Percentiles rank a stretch among this genome's conserved stretches.
phyloP scores from a whole-genome alignment of 2,888 invertebrate species.

The Chalcis sispes region DNA sequence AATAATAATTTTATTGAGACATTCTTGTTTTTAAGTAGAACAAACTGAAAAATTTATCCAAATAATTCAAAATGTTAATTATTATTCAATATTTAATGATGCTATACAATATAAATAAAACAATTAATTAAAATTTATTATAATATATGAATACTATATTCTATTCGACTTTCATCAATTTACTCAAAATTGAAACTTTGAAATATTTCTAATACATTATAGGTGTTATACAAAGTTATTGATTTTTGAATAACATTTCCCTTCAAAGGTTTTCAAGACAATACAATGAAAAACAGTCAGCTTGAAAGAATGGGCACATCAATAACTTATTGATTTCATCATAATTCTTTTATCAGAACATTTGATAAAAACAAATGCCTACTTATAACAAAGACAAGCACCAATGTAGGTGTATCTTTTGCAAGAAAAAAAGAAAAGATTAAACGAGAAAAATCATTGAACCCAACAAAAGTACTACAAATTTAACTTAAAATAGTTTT shows the following conservation, averaged over 20 bases:
- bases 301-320: slow-evolving; percentile 34
- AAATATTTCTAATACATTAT: neutral
- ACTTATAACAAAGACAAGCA: slow-evolving; percentile 45
- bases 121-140: too few species aligned
- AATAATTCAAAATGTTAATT: too few species aligned
- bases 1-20: too few species aligned
- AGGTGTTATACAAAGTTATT: slow-evolving; percentile 9
- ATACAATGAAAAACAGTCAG: slow-evolving; percentile 34
- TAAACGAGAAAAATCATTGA: slow-evolving; percentile 45
- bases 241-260: slow-evolving; percentile 33
- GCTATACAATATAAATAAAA: too few species aligned
- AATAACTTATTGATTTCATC: slow-evolving; percentile 56
- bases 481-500: too few species aligned
- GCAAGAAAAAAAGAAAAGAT: slow-evolving; percentile 32
- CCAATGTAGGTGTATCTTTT: slow-evolving; percentile 36
- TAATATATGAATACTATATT: too few species aligned
- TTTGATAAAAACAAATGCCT: slow-evolving; percentile 53
- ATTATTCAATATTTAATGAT: too few species aligned
- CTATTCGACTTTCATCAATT: too few species aligned
- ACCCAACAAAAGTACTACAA: slow-evolving; percentile 23
- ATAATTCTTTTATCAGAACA: slow-evolving; percentile 48
- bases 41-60: too few species aligned
- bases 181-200: neutral
- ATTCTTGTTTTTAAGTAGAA: too few species aligned
- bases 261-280: slow-evolving; percentile 20